Percentiles rank a stretch among this genome's conserved stretches.
Conservation (phyloP, 2,797 vertebrate genomes). For the Orientallactaga sibirica region DNA sequence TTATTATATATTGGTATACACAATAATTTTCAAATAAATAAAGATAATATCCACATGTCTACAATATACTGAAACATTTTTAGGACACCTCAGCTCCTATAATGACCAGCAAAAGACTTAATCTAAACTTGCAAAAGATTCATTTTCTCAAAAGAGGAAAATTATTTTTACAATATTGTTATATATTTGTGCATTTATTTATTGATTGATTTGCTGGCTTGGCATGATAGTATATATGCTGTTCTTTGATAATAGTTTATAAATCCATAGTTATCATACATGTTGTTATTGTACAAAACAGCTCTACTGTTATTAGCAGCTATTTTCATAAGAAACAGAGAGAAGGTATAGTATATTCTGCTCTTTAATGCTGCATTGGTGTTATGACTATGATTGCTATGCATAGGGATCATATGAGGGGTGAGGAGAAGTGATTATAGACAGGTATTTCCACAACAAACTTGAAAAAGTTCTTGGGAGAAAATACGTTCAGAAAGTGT, state of each 20-base stretch:
- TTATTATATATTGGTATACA: neutral
- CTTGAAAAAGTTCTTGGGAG: neutral
- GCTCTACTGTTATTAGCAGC: neutral
- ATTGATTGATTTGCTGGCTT: neutral
- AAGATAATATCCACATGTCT: neutral
- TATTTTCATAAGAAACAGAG: neutral
- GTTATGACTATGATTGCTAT: neutral
- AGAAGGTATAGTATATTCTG: neutral
- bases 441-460: conserved; percentile 2
- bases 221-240: neutral
- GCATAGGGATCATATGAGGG: neutral
- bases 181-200: neutral
- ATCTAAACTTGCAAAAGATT: neutral
- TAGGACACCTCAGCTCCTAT: neutral
- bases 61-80: neutral
- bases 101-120: neutral
- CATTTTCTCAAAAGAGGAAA: neutral
- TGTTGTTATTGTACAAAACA: neutral
- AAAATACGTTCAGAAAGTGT: neutral
- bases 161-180: neutral
- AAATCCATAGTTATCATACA: neutral
- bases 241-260: neutral
- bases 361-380: neutral
- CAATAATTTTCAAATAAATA: neutral
- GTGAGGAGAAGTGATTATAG: neutral